phyloP scores from a whole-genome alignment of 2,888 invertebrate species.

The Sphaerophoria taeniata region DNA sequence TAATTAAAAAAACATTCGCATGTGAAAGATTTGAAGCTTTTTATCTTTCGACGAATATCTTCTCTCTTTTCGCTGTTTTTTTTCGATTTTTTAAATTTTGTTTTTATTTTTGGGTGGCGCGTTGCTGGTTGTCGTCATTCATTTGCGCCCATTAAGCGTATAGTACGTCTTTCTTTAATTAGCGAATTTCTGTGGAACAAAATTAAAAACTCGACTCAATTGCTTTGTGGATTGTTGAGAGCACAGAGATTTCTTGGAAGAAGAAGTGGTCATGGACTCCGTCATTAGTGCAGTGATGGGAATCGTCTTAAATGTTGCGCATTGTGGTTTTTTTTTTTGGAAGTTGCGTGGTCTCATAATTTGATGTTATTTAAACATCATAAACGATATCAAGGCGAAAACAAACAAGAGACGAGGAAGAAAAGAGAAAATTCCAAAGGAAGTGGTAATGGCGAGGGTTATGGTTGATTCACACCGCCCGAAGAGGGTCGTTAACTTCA shows the following conservation, averaged over 20 bases:
- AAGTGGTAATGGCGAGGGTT: slow-evolving; percentile 17
- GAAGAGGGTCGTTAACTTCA: neutral
- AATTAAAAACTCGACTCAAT: slow-evolving; percentile 7
- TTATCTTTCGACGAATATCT: slow-evolving; percentile 19
- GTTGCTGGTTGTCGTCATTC: neutral
- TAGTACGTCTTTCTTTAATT: slow-evolving; percentile 21
- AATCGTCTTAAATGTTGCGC: slow-evolving; percentile 19
- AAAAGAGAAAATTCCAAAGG: neutral
- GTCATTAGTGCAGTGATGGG: slow-evolving; percentile 16
- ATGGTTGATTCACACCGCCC: neutral
- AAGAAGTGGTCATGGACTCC: neutral
- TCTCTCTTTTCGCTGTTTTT: slow-evolving; percentile 1
- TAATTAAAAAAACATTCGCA: slow-evolving; percentile 11
- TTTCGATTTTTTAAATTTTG: neutral
- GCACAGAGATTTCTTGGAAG: slow-evolving; percentile 16
- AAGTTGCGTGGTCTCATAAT: slow-evolving; percentile 16
- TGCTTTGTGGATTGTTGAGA: too few species aligned
- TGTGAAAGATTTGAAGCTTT: slow-evolving; percentile 20
- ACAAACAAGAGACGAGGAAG: neutral
- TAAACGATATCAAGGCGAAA: slow-evolving; percentile 11
- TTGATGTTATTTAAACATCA: neutral
- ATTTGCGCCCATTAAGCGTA: slow-evolving; percentile 20
- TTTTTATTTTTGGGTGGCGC: neutral
- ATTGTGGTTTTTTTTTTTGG: slow-evolving; percentile 11
- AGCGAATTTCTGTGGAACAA: slow-evolving; percentile 11